A percentile compares a stretch with the other conserved stretches of the same genome.
Conservation (phyloP, 2,888 invertebrate genomes). For the Aricia artaxerxes region DNA sequence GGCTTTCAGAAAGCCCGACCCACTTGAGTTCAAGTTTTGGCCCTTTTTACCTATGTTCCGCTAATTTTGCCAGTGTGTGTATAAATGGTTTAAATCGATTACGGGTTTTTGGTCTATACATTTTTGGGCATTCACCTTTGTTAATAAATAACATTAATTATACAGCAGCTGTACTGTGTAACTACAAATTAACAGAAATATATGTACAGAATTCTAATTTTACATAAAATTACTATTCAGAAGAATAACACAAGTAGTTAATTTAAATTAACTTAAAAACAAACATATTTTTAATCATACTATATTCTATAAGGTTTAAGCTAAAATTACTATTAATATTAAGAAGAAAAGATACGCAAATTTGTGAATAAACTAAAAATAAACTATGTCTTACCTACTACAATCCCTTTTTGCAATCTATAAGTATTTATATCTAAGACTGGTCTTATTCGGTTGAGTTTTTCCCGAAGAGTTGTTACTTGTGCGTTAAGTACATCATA, state of each 20-base stretch:
- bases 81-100: no score
- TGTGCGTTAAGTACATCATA: constrained; percentile 90
- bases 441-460: constrained; percentile 83
- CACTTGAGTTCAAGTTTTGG: no score
- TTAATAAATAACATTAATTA: not conserved
- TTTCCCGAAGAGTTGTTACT: constrained; percentile 82
- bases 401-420: constrained; percentile 84
- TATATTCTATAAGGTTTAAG: no score
- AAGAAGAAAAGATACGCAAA: not conserved
- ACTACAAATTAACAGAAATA: not conserved
- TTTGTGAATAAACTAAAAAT: not conserved
- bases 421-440: constrained; percentile 85
- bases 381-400: constrained; percentile 78
- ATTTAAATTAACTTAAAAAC: no score
- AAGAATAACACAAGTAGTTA: not conserved
- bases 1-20: no score
- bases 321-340: not conserved
- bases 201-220: not conserved
- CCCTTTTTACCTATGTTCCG: no score
- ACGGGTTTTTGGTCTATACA: no score
- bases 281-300: no score
- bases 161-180: not conserved
- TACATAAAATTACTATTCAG: not conserved
- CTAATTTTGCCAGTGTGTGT: no score
- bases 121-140: no score